These are phyloP conservation scores for Bedellia somnulentella DNA, from an alignment of 2,888 invertebrate species.

Conservation along the genomic window DNA sequence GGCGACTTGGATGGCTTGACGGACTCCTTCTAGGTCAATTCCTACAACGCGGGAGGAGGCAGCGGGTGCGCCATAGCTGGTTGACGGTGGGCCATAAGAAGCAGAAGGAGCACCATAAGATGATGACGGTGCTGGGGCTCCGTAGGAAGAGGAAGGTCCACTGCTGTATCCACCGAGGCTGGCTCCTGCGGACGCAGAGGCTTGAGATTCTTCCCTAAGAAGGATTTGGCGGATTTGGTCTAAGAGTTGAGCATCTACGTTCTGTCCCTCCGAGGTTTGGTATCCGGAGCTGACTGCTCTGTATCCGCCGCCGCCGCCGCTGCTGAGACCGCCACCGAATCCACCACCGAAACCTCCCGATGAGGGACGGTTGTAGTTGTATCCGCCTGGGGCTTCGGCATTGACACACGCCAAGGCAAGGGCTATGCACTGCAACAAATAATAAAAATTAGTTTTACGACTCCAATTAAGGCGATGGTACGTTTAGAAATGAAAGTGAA, in stretches of 20 bases:
- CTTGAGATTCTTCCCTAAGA: slow-evolving; percentile 75
- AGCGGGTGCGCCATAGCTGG: slow-evolving; percentile 65
- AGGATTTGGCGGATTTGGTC: slow-evolving; percentile 85
- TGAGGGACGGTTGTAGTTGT: slow-evolving; percentile 73
- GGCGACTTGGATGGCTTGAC: slow-evolving; percentile 85
- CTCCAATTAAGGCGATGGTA: not conserved
- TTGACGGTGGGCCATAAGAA: slow-evolving; percentile 69
- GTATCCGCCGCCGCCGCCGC: slow-evolving; percentile 70
- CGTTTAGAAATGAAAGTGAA: not conserved
- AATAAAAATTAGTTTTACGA: slow-evolving; percentile 7
- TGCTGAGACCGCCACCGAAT: slow-evolving; percentile 35
- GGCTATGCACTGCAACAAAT: slow-evolving; percentile 75
- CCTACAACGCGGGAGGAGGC: slow-evolving; percentile 73
- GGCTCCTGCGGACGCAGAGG: slow-evolving; percentile 52
- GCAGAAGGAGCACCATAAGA: slow-evolving; percentile 63
- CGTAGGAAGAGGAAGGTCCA: slow-evolving; percentile 45
- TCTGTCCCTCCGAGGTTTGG: slow-evolving; percentile 81
- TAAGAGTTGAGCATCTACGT: slow-evolving; percentile 77
- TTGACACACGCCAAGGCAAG: slow-evolving; percentile 73
- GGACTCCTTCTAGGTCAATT: slow-evolving; percentile 82
- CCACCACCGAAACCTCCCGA: slow-evolving; percentile 35
- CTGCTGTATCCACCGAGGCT: slow-evolving; percentile 42
- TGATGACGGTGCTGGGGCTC: slow-evolving; percentile 59
- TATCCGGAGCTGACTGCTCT: slow-evolving; percentile 75
- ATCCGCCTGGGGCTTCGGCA: slow-evolving; percentile 77